Evolutionary conservation across 1,140 invertebrate genomes (phyloP), one percentile per base, ranked within the genome.

Genomic region (Aphelenchoides fujianensis): DNA sequence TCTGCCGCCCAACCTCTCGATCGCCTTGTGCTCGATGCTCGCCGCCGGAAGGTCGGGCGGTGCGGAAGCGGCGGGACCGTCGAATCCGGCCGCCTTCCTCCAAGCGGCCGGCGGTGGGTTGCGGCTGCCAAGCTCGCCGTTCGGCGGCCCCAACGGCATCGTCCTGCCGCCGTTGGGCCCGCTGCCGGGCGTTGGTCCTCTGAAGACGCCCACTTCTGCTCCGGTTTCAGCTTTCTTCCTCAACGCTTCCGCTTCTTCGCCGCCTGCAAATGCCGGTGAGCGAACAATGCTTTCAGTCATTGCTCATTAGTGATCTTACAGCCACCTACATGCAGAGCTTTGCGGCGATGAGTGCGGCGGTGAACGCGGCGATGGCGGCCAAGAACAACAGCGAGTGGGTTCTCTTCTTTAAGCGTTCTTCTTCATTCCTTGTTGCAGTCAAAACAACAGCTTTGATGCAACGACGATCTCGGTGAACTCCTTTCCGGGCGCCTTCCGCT

Each of bases 401-500:
- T 32, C 16, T 32, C 54, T 16, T 66, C 53, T 66, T 63, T 23
- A 68, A 19, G 0, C 16, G 16, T 16, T 9, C 31, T 68, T n/a
- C 3, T n/a, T 12, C 12, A 1, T 41, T 63, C 27, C 16, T 66
- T 36, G 12, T n/a, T 30, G n/a, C 27, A 59, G 9, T 23, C 23
- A 59, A 59, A 61, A 61, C 59, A 61, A 31, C 2, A 61, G 35
- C 2, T 69, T 72, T 31, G 75, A 77, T 62, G 62, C 41, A 1
- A 73, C 75, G 0, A 78, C 76, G 2, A 74, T 78, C 41, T 72
- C 69, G 27, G 75, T 78, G 9, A 78, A 74, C 54, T 72, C 76
- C 2, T 78, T 77, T 71, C 64, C 75, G 28, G n/a, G n/a, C n/a
- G 52, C 16, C 30, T 2, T 31, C 55, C 7, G 23, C n/a, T 30